A percentile compares a stretch with the other conserved stretches of the same genome.
Evolutionary conservation across 2,113 vertebrate species (phyloP).

Genomic region (Alexandromys fortis): DNA sequence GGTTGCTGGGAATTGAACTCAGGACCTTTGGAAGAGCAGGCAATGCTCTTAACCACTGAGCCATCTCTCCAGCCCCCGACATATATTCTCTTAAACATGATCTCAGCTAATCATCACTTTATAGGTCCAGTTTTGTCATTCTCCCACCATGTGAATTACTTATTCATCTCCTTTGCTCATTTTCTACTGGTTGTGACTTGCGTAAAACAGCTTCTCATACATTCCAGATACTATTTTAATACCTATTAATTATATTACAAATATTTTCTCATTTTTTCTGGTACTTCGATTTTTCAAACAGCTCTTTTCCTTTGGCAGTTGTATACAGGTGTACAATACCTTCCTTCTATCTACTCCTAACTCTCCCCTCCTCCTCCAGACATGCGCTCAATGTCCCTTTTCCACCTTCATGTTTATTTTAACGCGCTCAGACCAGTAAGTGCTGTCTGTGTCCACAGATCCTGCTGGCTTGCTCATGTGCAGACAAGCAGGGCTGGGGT

Average conservation of each 20-base stretch:
- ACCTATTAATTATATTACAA: not conserved
- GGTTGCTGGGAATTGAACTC: too few relatives aligned
- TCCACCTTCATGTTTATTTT: not conserved
- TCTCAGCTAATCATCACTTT: not conserved
- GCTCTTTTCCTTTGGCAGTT: not conserved
- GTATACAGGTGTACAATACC: not conserved
- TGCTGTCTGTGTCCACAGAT: not conserved
- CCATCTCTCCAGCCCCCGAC: too few relatives aligned
- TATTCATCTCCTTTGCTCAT: not conserved
- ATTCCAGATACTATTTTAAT: constrained; percentile 15
- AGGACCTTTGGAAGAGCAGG: too few relatives aligned
- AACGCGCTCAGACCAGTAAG: not conserved
- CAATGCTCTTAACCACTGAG: too few relatives aligned
- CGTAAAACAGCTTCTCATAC: not conserved
- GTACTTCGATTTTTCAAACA: not conserved
- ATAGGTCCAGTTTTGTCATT: not conserved
- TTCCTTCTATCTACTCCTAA: too few relatives aligned
- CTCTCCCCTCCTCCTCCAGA: not conserved
- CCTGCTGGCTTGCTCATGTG: too few relatives aligned
- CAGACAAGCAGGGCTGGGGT: not conserved
- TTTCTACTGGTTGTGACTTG: not conserved
- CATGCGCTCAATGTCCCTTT: not conserved
- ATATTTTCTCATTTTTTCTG: constrained; percentile 6
- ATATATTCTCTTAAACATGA: not conserved
- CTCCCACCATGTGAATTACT: not conserved